phyloP scores from a whole-genome alignment of 2,888 invertebrate genomes.

The Himalopsyche japonica region DNA sequence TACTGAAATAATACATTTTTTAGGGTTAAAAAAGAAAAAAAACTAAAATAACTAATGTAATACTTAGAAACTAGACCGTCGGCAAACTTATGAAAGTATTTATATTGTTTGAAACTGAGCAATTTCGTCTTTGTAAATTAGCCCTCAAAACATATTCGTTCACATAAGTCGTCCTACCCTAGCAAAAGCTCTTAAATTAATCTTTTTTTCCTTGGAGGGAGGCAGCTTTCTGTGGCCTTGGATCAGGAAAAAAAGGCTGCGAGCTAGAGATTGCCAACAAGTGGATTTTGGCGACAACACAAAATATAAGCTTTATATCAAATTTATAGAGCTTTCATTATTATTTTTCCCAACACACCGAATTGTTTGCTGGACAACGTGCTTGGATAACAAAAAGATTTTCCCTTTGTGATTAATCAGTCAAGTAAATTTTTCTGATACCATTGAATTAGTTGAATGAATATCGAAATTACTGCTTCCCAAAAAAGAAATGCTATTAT shows the following conservation, averaged over 20 bases:
- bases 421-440: not conserved
- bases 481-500: not conserved
- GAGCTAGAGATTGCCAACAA: not conserved
- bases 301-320: not conserved
- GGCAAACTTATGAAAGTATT: not conserved
- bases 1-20: no score
- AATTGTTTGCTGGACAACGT: not conserved
- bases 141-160: not conserved
- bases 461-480: not conserved
- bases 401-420: not conserved
- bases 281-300: not conserved
- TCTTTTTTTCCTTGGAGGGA: not conserved
- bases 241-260: not conserved
- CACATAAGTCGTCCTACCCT: not conserved
- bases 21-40: no score
- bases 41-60: no score
- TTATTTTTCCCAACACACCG: not conserved
- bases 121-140: not conserved
- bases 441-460: not conserved
- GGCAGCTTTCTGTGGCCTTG: not conserved
- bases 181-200: not conserved
- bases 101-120: not conserved
- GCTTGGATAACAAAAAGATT: not conserved
- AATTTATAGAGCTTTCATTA: constrained; percentile 1
- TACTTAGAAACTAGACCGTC: not conserved